These are phyloP conservation scores for Sylvilagus floridanus DNA, from an alignment of 2,797 vertebrate species.

Conservation along the genomic window DNA sequence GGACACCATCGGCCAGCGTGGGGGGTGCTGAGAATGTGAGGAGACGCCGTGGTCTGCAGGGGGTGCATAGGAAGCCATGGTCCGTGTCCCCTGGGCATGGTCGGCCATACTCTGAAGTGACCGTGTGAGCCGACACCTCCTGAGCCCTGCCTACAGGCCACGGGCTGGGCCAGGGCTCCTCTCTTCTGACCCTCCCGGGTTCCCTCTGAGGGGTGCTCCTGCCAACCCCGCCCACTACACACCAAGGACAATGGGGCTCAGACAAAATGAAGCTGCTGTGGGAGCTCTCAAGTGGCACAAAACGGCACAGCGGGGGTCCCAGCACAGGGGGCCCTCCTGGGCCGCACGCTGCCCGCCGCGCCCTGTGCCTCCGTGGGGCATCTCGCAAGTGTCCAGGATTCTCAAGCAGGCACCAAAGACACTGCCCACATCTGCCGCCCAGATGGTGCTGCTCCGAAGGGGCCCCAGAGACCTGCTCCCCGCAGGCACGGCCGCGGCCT, in stretches of 20 bases:
- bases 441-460: not conserved
- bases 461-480: not conserved
- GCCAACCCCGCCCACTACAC: not conserved
- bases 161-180: too few species aligned
- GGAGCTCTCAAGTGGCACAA: not conserved
- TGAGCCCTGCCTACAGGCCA: not conserved
- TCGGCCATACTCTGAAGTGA: too few species aligned
- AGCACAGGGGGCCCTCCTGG: not conserved
- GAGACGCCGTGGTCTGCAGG: not conserved
- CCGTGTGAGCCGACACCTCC: not conserved
- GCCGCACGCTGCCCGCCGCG: not conserved
- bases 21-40: not conserved
- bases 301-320: not conserved
- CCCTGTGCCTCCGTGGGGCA: not conserved
- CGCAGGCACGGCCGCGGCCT: not conserved
- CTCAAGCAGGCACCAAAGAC: conserved; percentile 1
- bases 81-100: not conserved
- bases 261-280: not conserved
- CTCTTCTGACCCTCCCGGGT: not conserved
- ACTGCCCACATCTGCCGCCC: not conserved
- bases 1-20: not conserved
- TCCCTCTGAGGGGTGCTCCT: not conserved
- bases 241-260: not conserved
- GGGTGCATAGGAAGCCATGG: not conserved
- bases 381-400: not conserved